phyloP scores from a whole-genome alignment of 2,888 invertebrate genomes.

The Sthenelais limicola region DNA sequence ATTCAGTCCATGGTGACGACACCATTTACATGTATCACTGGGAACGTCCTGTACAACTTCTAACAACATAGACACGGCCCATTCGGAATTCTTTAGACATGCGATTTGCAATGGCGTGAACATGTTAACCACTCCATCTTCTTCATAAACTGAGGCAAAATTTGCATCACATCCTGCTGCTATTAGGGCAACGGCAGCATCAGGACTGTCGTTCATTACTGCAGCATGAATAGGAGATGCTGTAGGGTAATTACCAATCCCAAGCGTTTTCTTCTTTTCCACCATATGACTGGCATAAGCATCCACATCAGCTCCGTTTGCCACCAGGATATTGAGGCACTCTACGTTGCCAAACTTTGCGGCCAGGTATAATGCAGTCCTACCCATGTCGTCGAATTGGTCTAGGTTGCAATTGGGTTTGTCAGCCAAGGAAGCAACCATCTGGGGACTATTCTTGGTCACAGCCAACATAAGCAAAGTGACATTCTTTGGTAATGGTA shows the following conservation, averaged over 20 bases:
- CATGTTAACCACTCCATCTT: constrained; percentile 15
- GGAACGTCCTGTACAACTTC: background rate
- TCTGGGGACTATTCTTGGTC: background rate
- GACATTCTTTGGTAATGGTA: constrained; percentile 24
- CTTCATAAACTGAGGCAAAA: constrained; percentile 7
- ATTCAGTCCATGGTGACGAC: background rate
- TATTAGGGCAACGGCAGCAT: constrained; percentile 61
- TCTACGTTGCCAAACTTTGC: constrained; percentile 17
- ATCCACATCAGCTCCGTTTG: constrained; percentile 30
- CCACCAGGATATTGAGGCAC: constrained; percentile 26
- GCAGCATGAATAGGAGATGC: constrained; percentile 20
- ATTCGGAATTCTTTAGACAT: background rate
- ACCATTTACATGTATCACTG: background rate
- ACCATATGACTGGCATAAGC: constrained; percentile 22
- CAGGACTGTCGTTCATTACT: constrained; percentile 59
- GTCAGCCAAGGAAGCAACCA: constrained; percentile 12
- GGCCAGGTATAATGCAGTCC: constrained; percentile 17
- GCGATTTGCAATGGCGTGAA: constrained; percentile 25
- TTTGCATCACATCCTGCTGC: constrained; percentile 59
- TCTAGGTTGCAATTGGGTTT: constrained; percentile 6
- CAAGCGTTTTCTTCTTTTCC: background rate
- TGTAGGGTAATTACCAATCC: background rate
- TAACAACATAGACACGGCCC: constrained; percentile 20
- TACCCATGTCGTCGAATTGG: constrained; percentile 26
- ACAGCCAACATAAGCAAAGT: constrained; percentile 19